Evolutionary conservation across 2,797 vertebrate genomes (phyloP).

Genomic region (Uromys caudimaculatus): DNA sequence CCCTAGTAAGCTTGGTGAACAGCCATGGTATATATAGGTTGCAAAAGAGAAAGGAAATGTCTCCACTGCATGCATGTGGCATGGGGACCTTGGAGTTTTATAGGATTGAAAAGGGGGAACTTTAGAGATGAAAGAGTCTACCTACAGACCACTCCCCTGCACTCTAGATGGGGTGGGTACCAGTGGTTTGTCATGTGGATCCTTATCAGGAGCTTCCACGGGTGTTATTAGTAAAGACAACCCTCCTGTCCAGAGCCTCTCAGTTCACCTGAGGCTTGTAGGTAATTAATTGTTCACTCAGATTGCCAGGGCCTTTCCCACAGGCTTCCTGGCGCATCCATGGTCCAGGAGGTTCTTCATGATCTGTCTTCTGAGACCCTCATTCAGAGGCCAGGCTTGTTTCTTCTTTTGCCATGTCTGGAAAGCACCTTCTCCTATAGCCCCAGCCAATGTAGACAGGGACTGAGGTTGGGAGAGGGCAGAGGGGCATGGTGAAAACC

Average conservation of each 20-base stretch:
- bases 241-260: not conserved
- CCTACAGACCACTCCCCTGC: not conserved
- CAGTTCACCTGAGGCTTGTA: not conserved
- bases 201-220: not conserved
- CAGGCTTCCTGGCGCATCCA: too few species aligned
- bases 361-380: not conserved
- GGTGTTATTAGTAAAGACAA: not conserved
- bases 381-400: not conserved
- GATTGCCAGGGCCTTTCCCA: not conserved
- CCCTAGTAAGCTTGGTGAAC: not conserved
- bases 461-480: not conserved
- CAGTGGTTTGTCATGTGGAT: not conserved
- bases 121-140: not conserved
- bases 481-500: not conserved
- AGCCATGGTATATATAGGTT: not conserved
- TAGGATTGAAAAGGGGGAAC: too few species aligned
- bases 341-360: not conserved
- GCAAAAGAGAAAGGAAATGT: not conserved
- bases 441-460: not conserved
- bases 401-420: not conserved
- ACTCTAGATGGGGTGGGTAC: not conserved
- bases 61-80: too few species aligned
- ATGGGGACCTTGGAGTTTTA: not conserved
- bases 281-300: not conserved
- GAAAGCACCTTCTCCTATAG: not conserved